Evolutionary conservation across 2,888 invertebrate genomes (phyloP), one percentile per base, ranked within the genome.

Genomic region (Dryococelus australis): DNA sequence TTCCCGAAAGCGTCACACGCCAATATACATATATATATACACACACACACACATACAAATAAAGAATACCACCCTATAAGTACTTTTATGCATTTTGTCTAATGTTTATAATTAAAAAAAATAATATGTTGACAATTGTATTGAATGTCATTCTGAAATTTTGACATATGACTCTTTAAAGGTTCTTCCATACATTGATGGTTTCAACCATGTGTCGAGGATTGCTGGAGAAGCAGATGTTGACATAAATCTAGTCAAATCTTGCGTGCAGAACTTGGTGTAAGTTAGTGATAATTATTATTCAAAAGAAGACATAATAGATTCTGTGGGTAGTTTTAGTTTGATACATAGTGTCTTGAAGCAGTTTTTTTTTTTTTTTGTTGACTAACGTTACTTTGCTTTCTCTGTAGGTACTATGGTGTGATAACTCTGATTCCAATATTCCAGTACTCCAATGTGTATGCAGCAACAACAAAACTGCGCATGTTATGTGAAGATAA

Each of bases 221-320:
- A 98, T 99, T 89, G 97, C 98, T 0, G 95, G 96, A 0, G 96
- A 98, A 91, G 97, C 98, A 0, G 98, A 98, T 91, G 98, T 99
- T 0, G 98, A 99, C 92, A 97, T 97, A 89, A 97, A 97, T 92
- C 94, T 99, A 53, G 99, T 99, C 0, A 99, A 99, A 92, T 97
- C 98, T 0, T 98, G 98, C 92, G 95, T 99, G 87, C 98, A 98
- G 92, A 99, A 99, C 93, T 94, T 99, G 89, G 95, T 97, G 89
- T 98, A 96, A 92, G 93, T 91, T 87, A 47, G 35, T 35, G 35
- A 35, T 35, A 35, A 35, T 35, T 35, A 35, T 43, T 83, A 35
- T 8, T 51, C 51, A 24, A 78, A 35, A 35, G 35, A 35, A 1
- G 4, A 3, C 4, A 35, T 35, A 3, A 35, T 35, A 35, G 35